Evolutionary conservation across 2,797 vertebrate species (phyloP).

Genomic region (Leuciscus waleckii): DNA sequence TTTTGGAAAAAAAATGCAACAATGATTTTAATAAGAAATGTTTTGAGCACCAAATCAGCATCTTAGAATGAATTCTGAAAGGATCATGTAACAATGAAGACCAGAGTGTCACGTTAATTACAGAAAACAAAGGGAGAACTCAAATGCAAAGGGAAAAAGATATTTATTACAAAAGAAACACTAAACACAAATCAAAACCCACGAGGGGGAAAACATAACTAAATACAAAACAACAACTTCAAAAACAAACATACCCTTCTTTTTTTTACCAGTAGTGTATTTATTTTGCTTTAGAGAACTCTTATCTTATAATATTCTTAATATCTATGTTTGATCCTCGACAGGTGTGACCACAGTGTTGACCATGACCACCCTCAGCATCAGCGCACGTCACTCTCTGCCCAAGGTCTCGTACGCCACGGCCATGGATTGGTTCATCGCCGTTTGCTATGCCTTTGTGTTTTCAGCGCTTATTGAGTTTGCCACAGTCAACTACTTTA

Average conservation of each 20-base stretch:
- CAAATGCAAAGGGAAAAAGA: too few relatives aligned
- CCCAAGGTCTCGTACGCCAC: slow-evolving; percentile 98
- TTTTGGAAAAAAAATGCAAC: not conserved
- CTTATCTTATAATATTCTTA: not conserved
- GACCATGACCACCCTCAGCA: slow-evolving; percentile 97
- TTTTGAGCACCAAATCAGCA: not conserved
- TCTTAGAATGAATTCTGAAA: not conserved
- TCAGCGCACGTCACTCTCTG: slow-evolving; percentile 94
- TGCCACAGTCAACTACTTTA: slow-evolving; percentile 98
- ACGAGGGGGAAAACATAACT: too few relatives aligned
- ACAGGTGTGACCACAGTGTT: slow-evolving; percentile 96
- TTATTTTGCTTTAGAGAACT: not conserved
- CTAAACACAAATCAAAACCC: too few relatives aligned
- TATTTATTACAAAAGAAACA: too few relatives aligned
- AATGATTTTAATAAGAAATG: not conserved
- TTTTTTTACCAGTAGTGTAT: not conserved
- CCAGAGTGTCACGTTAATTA: too few relatives aligned
- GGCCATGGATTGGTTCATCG: slow-evolving; percentile 99
- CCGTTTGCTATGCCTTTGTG: slow-evolving; percentile 96
- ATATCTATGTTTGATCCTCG: not conserved
- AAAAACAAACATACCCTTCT: too few relatives aligned
- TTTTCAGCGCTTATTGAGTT: slow-evolving; percentile 98
- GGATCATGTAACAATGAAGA: not conserved
- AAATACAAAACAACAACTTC: too few relatives aligned
- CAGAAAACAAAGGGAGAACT: too few relatives aligned